Base-by-base conservation (phyloP, 2,888 invertebrate species). In the Ditula angustiorana region DNA sequence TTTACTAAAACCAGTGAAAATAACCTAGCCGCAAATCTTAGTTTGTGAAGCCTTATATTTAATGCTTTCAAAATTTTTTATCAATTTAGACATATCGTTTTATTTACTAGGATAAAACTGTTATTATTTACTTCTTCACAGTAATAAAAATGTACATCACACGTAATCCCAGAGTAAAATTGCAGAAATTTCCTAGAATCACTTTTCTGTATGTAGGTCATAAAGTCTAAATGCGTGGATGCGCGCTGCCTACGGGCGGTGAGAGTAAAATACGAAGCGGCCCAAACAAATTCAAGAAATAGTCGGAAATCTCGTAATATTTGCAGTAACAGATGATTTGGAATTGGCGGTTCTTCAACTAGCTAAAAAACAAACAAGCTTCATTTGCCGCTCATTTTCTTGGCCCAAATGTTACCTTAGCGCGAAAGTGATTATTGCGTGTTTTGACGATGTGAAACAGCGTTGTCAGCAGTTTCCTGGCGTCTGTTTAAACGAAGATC, bases 201-300 rank as follows among this genome's bases (percentile, higher is more conserved):
- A 56, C n/a, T n/a, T 55, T 24, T 44, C 30, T 28, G 41, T 57
- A 62, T 57, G 56, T 62, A 62, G 56, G 62, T 62, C 62, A 62
- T 62, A 62, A 62, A 62, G 49, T 50, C 62, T 62, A 62, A 62
- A 57, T 57, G 49, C 26, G 56, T 57, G 30, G 30, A 47, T 37
- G 61, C 28, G 56, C 24, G 49, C 24, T 35, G 47, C 41, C 47
- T 62, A 41, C 49, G 56, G 49, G 23, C 56, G 56, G 50, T 57
- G 56, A 49, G 49, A 37, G 62, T 35, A 24, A 57, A 23, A 50
- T 30, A 50, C 49, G 23, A 33, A 56, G 28, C 16, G 5, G n/a
- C 2, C 49, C 49, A 55, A 21, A 55, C 23, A 56, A 56, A 49
- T 56, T 30, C 13, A 56, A 16, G 52, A 61, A 44, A 44, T 44